phyloP scores from a whole-genome alignment of 2,113 vertebrate genomes.

The Apodemus speciosus region DNA sequence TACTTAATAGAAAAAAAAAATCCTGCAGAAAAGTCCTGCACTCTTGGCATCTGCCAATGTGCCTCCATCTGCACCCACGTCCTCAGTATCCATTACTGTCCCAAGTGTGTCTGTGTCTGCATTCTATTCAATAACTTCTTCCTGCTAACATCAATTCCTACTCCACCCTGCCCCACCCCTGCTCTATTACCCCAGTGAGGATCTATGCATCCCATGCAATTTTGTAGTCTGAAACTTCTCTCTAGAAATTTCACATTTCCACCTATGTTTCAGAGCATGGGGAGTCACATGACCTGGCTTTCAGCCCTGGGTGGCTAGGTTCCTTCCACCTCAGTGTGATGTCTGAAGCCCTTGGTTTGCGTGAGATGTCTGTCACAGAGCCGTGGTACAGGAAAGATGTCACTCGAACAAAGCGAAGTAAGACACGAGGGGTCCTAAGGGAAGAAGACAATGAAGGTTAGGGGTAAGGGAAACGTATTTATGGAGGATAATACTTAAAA shows the following conservation, averaged over 20 bases:
- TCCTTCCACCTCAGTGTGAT: background rate
- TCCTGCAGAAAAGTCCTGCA: background rate
- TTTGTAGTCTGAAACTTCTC: background rate
- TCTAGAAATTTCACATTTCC: too few species aligned
- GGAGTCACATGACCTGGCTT: background rate
- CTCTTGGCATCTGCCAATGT: background rate
- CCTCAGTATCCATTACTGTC: background rate
- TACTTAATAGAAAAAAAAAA: background rate
- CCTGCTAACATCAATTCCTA: background rate
- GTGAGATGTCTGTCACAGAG: background rate
- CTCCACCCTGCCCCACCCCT: background rate
- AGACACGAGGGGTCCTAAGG: background rate
- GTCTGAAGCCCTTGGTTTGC: background rate
- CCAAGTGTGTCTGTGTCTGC: background rate
- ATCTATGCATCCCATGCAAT: background rate
- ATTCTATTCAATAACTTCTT: background rate
- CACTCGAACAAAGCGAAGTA: background rate
- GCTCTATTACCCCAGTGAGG: background rate
- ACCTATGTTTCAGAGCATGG: conserved; percentile 11
- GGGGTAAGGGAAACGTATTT: background rate
- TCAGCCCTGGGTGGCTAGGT: background rate
- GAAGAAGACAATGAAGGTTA: background rate
- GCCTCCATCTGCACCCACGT: background rate
- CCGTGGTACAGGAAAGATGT: background rate
- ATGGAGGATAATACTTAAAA: background rate